phyloP scores from a whole-genome alignment of 2,888 invertebrate genomes.

The Alloscopus bannaensis region DNA sequence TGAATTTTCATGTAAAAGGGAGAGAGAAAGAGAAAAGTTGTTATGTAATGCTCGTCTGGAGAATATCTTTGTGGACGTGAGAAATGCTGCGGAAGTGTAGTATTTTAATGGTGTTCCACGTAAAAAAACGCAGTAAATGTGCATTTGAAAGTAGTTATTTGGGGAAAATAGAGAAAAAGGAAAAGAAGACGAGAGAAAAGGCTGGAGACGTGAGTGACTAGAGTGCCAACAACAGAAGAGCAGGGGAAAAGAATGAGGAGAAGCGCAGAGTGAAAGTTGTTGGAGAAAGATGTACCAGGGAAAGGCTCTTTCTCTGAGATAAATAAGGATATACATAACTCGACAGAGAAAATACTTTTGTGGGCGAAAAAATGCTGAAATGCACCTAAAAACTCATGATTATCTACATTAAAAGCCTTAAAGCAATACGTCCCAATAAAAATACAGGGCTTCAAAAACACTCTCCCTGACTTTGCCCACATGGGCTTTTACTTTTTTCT shows the following conservation, averaged over 20 bases:
- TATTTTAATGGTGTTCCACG: conserved; percentile 1
- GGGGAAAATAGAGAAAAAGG: neutral
- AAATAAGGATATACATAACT: too few relatives aligned
- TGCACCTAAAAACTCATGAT: conserved; percentile 11
- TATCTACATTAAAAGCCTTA: conserved; percentile 17
- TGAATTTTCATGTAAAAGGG: too few relatives aligned
- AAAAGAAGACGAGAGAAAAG: neutral
- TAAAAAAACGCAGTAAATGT: conserved; percentile 27
- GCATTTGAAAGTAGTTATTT: conserved; percentile 26
- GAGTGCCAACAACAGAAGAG: conserved; percentile 4
- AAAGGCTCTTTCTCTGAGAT: too few relatives aligned
- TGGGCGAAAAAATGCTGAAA: too few relatives aligned
- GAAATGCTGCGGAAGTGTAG: conserved; percentile 28
- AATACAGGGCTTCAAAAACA: too few relatives aligned
- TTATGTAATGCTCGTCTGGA: conserved; percentile 14
- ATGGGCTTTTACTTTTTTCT: too few relatives aligned
- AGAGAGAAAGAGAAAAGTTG: conserved; percentile 6
- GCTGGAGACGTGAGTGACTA: neutral
- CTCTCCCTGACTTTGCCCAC: too few relatives aligned
- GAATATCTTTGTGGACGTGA: conserved; percentile 9
- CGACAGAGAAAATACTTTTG: too few relatives aligned
- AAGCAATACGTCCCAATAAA: conserved; percentile 2
- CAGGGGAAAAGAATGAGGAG: neutral
- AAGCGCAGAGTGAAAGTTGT: too few relatives aligned
- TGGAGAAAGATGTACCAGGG: too few relatives aligned